Evolutionary conservation across 1,140 invertebrate species (phyloP), one percentile per base, ranked within the genome.

Genomic region (Solenopsis invicta): DNA sequence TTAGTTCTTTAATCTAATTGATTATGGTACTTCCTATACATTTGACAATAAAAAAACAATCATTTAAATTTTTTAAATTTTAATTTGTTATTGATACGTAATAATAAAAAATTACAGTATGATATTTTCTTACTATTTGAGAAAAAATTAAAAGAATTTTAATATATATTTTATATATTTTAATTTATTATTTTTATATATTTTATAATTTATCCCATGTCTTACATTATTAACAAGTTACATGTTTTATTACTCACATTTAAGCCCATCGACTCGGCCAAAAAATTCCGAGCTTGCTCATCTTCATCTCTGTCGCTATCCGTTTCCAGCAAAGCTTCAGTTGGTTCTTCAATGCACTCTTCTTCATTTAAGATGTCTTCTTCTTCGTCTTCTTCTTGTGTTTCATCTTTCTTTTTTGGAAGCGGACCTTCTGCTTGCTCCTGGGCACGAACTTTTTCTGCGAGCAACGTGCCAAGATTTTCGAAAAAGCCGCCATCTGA

Each of bases 401-500:
- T 80, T 69, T 94, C 93, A 77, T 92, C 64, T 0, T 87, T 90
- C 13, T 87, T 92, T 37, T 86, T 61, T 10, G 93, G 93, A 48
- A 93, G 78, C 4, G 93, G 93, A 56, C 93, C 93, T 85, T 94
- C 94, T 18, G 86, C 89, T 13, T 89, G 86, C 52, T 93, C 91
- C 75, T 94, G 94, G 8, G 87, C 91, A 50, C 93, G 89, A 16
- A 87, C 94, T 85, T 96, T 96, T 93, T 97, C 97, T n/a, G 96
- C 96, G 48, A 98, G 93, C 18, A 97, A 94, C 0, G 97, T 97
- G 1, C 97, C 97, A 90, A 98, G 97, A 88, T 97, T 97, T 92
- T 98, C 97, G 92, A 98, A 98, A 92, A 98, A 98, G 50, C 97
- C 96, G 88, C 97, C 97, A 93, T 98, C 97, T 4, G 97, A 95